Evolutionary conservation across 2,113 vertebrate genomes (phyloP).

Genomic region (Triplophysa dalaica): DNA sequence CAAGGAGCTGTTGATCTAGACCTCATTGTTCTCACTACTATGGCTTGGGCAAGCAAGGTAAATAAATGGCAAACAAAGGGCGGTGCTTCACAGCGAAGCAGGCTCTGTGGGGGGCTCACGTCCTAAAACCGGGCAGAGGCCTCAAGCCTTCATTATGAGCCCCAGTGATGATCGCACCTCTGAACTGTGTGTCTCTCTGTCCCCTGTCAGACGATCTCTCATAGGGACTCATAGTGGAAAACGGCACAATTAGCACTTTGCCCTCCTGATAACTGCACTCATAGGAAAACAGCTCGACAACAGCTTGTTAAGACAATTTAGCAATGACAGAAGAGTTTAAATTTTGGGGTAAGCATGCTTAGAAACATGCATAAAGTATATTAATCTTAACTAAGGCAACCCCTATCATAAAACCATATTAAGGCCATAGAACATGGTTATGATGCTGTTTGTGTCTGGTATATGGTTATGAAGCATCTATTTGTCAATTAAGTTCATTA

Average conservation of each 20-base stretch:
- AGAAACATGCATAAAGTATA: constrained; percentile 3
- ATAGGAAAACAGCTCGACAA: constrained; percentile 15
- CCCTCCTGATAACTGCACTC: constrained; percentile 35
- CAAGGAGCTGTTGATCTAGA: constrained; percentile 70
- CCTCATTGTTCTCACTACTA: constrained; percentile 63
- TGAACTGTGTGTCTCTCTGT: constrained; percentile 25
- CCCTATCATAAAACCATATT: constrained; percentile 4
- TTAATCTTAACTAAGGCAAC: constrained; percentile 5
- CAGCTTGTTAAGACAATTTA: background rate
- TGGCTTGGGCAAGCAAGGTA: constrained; percentile 69
- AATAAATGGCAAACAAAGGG: constrained; percentile 74
- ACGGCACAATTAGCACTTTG: constrained; percentile 40
- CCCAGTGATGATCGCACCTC: constrained; percentile 48
- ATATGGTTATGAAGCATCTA: constrained; percentile 3
- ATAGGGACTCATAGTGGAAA: background rate
- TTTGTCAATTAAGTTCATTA: constrained; percentile 13
- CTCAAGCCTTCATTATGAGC: constrained; percentile 37
- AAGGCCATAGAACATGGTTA: background rate
- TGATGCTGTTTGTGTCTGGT: background rate
- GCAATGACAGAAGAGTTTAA: background rate
- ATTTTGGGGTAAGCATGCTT: background rate
- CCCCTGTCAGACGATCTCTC: constrained; percentile 46
- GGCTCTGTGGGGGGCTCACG: constrained; percentile 49
- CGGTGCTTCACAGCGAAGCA: constrained; percentile 64
- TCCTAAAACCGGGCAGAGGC: constrained; percentile 29